Conservation (phyloP, 2,888 invertebrate genomes). For the Crepidodera aurea region DNA sequence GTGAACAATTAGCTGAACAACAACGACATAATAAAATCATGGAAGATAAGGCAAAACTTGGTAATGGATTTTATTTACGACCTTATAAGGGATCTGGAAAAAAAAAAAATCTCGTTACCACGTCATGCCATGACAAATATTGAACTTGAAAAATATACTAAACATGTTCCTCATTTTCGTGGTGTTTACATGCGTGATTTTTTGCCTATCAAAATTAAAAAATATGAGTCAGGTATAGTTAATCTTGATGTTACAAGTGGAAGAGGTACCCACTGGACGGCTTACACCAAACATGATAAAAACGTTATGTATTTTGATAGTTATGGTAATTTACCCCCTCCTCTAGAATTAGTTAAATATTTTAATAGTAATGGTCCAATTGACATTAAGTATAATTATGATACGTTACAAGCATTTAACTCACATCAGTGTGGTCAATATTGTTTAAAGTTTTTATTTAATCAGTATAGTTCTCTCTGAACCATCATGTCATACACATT, state of each 20-base stretch:
- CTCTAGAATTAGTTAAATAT: conserved; percentile 34
- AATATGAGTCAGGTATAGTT: conserved; percentile 33
- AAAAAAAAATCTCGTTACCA: neutral
- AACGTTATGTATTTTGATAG: conserved; percentile 35
- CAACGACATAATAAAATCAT: conserved; percentile 53
- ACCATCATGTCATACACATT: too few species aligned
- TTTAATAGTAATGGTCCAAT: conserved; percentile 4
- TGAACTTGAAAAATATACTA: neutral
- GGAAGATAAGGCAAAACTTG: conserved; percentile 53
- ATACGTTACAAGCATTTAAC: too few species aligned
- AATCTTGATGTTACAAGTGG: conserved; percentile 32
- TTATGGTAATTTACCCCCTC: too few species aligned
- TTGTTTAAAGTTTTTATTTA: too few species aligned
- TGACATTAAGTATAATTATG: too few species aligned
- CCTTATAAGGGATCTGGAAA: conserved; percentile 33
- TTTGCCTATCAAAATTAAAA: conserved; percentile 21
- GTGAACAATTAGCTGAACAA: conserved; percentile 46
- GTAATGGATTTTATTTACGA: too few species aligned
- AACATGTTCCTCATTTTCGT: conserved; percentile 8
- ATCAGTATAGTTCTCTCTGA: too few species aligned
- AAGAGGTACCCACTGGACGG: conserved; percentile 36
- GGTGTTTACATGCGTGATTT: conserved; percentile 29
- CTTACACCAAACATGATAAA: conserved; percentile 29
- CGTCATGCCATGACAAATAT: neutral
- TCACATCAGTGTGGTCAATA: too few species aligned